Evolutionary conservation across 2,888 invertebrate genomes (phyloP), one percentile per base, ranked within the genome.

Genomic region (Aleiodes alternator): DNA sequence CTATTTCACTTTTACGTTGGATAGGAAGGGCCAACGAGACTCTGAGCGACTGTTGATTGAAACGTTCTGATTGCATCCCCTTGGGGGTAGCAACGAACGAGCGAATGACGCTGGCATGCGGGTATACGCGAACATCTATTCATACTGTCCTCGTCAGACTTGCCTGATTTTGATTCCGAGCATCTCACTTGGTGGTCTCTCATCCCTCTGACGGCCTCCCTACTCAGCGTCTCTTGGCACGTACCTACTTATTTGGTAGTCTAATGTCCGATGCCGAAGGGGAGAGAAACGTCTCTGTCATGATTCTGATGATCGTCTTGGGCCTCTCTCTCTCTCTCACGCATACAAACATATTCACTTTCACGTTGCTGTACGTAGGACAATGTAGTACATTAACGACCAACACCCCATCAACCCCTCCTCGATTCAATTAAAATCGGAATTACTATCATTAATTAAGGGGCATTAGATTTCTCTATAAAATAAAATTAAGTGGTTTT

Each of bases 41-140:
- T 84, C 81, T 80, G 43, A 82, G 85, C 85, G 87, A 85, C 84
- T 85, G 87, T 88, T 89, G 89, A 89, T 89, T 89, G 89, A 89
- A 89, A 89, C 88, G 89, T 89, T 84, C 88, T 89, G 89, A 89
- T 89, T 89, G 89, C 88, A 85, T 87, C 87, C 88, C 89, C 85
- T 83, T 82, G 86, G 87, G 86, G 85, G 84, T 81, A 85, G 86
- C 80, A 50, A 83, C 83, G 85, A 85, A 85, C 85, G 85, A 80
- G 84, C 68, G 14, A 66, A 57, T 68, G 64, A 80, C 73, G 64
- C 56, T 73, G 75, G 73, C 76, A 78, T 80, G 78, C 82, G 80
- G 79, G 78, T 73, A 56, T 71, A 56, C 51, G 56, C 53, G 51
- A 31, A 69, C 76, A 72, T 68, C 29, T 56, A 29, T 56, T 68